Conservation (phyloP, 2,888 invertebrate genomes). For the Idaea dimidiata region DNA sequence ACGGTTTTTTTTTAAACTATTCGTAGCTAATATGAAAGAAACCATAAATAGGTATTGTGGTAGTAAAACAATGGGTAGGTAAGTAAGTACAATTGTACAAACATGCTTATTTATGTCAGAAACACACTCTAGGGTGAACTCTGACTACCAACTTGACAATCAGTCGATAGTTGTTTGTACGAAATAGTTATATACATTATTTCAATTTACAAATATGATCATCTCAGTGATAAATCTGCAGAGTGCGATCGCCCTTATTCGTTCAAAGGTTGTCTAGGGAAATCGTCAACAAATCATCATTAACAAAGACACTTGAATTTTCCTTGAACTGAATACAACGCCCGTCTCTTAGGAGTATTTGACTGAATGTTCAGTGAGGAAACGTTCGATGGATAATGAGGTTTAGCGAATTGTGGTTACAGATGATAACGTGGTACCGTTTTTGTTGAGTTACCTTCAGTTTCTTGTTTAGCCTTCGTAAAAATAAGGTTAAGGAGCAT, state of each 20-base stretch:
- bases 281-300: slow-evolving; percentile 17
- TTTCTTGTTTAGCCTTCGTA: slow-evolving; percentile 29
- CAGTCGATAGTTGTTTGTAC: neutral
- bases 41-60: neutral
- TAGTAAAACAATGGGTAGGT: neutral
- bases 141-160: neutral
- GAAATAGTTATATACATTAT: too few species aligned
- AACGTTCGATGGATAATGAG: neutral
- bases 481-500: slow-evolving; percentile 47
- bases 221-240: neutral
- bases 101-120: neutral
- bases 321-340: neutral
- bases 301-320: slow-evolving; percentile 8
- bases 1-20: neutral
- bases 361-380: neutral
- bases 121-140: neutral
- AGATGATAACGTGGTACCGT: neutral
- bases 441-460: neutral
- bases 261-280: slow-evolving; percentile 20
- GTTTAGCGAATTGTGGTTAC: neutral
- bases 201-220: too few species aligned
- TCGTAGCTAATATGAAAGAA: neutral
- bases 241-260: neutral
- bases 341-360: slow-evolving; percentile 10
- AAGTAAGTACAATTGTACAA: neutral